Evolutionary conservation across 2,113 vertebrate genomes (phyloP), one percentile per base, ranked within the genome.

Genomic region (Ceuthmochares aereus): DNA sequence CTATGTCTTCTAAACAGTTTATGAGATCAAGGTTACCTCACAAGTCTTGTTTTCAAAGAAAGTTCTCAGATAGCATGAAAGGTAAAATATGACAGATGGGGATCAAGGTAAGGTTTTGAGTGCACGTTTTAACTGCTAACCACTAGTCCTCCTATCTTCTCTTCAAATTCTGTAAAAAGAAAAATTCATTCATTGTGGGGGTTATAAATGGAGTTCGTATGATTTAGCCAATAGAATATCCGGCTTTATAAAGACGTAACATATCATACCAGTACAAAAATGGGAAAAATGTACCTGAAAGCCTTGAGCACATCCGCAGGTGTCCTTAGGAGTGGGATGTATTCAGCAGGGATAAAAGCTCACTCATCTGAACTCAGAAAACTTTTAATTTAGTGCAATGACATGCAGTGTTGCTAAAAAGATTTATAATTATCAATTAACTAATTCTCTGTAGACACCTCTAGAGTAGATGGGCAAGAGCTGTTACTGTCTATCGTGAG

Each of bases 111-210:
- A 83, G 25, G 23, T 18, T 60, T 49, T 66, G 7, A 63, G 10
- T 32, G 27, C 7, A 4, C 22, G 86, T 66, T 76, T 85, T 64
- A 60, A 43, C 17, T 3, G 12, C 10, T 37, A 72, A 66, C 6
- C 4, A 0, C 29, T 47, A 43, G 18, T 3, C 23, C 8, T 76
- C 6, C 14, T 1, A 7, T 5, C 22, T 72, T 26, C n/a, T 37
- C 17, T 34, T 11, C 4, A 12, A 18, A 47, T 51, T 79, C 34
- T 34, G 7, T 8, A 69, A 78, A 70, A 79, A 30, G 7, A 62
- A 58, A 67, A 72, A 43, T 11, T 32, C 4, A 13, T 84, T 84
- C 4, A 56, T 21, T 34, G 69, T 56, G 29, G 5, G 5, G 4
- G 47, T 42, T 55, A 51, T 47, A 85, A 80, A 74, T 47, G 14